Base-by-base conservation (phyloP, 2,888 invertebrate species). In the Dendrolimus pini region DNA sequence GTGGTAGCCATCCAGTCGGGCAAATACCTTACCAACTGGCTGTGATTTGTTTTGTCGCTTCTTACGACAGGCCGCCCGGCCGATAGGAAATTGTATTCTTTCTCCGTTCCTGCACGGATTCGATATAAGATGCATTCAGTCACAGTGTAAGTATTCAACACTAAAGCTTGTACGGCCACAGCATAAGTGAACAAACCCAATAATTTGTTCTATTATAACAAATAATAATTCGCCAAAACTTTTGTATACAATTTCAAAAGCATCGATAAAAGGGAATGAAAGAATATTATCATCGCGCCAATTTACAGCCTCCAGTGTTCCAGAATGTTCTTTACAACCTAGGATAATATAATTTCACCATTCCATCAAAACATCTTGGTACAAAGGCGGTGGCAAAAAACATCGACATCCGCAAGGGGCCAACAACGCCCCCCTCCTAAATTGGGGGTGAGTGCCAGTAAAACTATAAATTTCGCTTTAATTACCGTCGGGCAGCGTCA, bases 401-500 rank as follows among this genome's bases (percentile, higher is more conserved):
- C 59, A 57, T 55, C 59, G 59, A 57, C 57, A 57, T 57, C 57
- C 55, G 53, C 55, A 57, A 52, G 58, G 41, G 30, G 55, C 53
- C 57, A 53, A 59, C 56, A 59, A 54, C 54, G 55, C n/a, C 52
- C 53, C 55, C 54, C 56, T 57, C 57, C 57, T 55, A 54, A 59
- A 60, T 61, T 60, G 70, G 65, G 69, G 69, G 69, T 55, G 47
- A 60, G 65, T 59, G 62, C 65, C 63, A 65, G 74, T 77, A 78
- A 83, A 89, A 90, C 91, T 91, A 91, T 91, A 91, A 91, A 91
- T 91, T 90, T 85, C 91, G 85, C 88, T 91, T 90, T 91, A 91
- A 91, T 91, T 91, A 91, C 91, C 91, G 90, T 85, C 82, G 91
- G 91, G 91, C 91, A 90, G 90, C 91, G 93, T 93, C 93, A 93